Conservation (phyloP, 2,797 vertebrate genomes). For the Garrulus glandarius region DNA sequence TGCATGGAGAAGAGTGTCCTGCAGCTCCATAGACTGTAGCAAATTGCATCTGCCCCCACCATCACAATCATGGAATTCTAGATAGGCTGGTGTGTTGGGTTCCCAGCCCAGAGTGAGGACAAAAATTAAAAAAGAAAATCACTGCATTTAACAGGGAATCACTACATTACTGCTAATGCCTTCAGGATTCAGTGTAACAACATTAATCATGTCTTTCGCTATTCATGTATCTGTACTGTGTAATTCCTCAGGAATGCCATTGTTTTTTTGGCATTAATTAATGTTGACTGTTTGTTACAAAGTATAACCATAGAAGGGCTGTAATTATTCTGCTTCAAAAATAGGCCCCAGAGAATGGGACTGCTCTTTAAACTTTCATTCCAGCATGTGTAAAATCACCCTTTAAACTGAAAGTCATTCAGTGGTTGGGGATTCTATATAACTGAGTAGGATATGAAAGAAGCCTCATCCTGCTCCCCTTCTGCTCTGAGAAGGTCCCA, state of each 20-base stretch:
- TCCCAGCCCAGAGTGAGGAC: neutral
- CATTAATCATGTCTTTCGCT: conserved; percentile 65
- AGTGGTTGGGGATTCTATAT: neutral
- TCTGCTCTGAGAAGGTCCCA: neutral
- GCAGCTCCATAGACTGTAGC: neutral
- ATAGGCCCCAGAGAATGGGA: conserved; percentile 23
- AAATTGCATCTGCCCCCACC: neutral
- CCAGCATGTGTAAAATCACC: conserved; percentile 9
- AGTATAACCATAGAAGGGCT: conserved; percentile 69
- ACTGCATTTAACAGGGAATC: conserved; percentile 39
- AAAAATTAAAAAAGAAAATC: conserved; percentile 2
- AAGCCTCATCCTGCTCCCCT: neutral
- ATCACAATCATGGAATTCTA: neutral
- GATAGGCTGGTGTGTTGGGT: neutral
- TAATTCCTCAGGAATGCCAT: conserved; percentile 73
- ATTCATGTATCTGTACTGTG: conserved; percentile 66
- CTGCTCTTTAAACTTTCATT: conserved; percentile 41
- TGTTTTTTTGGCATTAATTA: conserved; percentile 72
- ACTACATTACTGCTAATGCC: conserved; percentile 55
- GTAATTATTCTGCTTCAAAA: conserved; percentile 51
- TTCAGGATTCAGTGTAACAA: conserved; percentile 64
- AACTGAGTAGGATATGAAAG: neutral
- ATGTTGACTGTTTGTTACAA: conserved; percentile 63
- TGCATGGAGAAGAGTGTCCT: neutral
- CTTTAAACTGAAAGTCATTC: conserved; percentile 53